These are phyloP conservation scores for Ceratitis capitata DNA, from an alignment of 1,140 invertebrate genomes.

Conservation along the genomic window DNA sequence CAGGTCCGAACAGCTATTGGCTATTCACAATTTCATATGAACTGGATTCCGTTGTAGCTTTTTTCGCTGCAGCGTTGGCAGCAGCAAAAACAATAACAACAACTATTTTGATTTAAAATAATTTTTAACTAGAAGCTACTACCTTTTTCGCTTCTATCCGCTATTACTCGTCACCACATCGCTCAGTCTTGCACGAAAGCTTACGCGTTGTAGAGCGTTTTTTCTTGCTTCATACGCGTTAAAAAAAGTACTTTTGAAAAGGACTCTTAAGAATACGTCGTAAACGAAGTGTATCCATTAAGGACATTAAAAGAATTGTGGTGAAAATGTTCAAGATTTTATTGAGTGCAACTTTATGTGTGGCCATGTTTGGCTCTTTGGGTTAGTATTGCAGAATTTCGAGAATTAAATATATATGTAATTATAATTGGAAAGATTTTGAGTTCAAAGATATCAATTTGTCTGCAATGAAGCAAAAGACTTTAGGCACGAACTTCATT, in stretches of 20 bases:
- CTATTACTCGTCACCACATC: not conserved
- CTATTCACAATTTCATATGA: not conserved
- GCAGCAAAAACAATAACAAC: not conserved
- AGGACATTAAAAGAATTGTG: not conserved
- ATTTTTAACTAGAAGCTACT: conserved; percentile 5
- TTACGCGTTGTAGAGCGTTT: conserved; percentile 21
- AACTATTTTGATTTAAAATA: not conserved
- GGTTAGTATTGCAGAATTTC: conserved; percentile 53
- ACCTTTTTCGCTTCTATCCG: conserved; percentile 24
- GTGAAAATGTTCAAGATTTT: conserved; percentile 56
- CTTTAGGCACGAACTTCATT: not conserved
- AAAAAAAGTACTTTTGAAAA: not conserved
- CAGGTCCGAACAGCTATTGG: not conserved
- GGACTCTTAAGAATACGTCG: not conserved
- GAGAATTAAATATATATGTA: not conserved
- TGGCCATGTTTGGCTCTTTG: conserved; percentile 62
- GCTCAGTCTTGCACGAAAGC: conserved; percentile 35
- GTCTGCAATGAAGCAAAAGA: not conserved
- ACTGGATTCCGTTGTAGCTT: not conserved
- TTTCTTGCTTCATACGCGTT: not conserved
- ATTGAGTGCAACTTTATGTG: conserved; percentile 58
- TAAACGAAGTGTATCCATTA: not conserved
- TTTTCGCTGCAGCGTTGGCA: not conserved
- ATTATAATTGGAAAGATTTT: not conserved
- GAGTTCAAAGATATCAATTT: not conserved